Evolutionary conservation across 92 coral and sea anemone genomes (phyloP).

Genomic region (Umimayanthus kanabou): DNA sequence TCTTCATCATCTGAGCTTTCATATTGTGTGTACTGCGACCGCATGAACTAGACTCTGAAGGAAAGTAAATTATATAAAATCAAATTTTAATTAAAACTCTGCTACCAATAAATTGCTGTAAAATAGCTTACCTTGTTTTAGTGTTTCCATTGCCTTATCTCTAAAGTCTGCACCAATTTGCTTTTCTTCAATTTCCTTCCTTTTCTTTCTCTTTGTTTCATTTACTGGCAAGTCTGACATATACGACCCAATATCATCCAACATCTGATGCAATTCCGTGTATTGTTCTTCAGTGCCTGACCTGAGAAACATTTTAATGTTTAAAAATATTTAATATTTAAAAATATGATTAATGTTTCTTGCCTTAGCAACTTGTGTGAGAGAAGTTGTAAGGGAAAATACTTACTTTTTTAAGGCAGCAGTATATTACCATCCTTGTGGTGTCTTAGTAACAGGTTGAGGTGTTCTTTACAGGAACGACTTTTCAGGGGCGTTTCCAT

Average conservation of each 20-base stretch:
- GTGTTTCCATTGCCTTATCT: conserved; percentile 32
- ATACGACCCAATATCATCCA: conserved; percentile 22
- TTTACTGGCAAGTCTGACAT: conserved; percentile 9
- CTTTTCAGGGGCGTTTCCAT: conserved; percentile 44
- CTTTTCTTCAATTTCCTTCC: conserved; percentile 14
- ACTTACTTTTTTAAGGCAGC: conserved; percentile 53
- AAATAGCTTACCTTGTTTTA: background rate
- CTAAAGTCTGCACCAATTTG: conserved; percentile 13
- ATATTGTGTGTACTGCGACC: conserved; percentile 16
- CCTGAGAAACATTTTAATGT: conserved; percentile 12
- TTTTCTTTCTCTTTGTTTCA: conserved; percentile 12
- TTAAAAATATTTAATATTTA: too few species aligned
- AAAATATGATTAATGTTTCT: too few species aligned
- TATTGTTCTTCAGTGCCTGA: conserved; percentile 31
- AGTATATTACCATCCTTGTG: conserved; percentile 56
- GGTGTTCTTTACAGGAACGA: conserved; percentile 62
- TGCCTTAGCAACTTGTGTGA: too few species aligned
- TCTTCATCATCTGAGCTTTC: conserved; percentile 17
- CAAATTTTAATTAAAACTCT: too few species aligned
- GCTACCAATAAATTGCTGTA: too few species aligned
- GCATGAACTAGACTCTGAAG: conserved; percentile 18
- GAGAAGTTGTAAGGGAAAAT: too few species aligned
- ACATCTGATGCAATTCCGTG: conserved; percentile 8
- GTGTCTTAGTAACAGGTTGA: conserved; percentile 50
- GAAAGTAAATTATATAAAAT: background rate